Percentiles rank a stretch among this genome's conserved stretches.
phyloP scores from a whole-genome alignment of 1,140 invertebrate species.

The Tetramorium simillimum region DNA sequence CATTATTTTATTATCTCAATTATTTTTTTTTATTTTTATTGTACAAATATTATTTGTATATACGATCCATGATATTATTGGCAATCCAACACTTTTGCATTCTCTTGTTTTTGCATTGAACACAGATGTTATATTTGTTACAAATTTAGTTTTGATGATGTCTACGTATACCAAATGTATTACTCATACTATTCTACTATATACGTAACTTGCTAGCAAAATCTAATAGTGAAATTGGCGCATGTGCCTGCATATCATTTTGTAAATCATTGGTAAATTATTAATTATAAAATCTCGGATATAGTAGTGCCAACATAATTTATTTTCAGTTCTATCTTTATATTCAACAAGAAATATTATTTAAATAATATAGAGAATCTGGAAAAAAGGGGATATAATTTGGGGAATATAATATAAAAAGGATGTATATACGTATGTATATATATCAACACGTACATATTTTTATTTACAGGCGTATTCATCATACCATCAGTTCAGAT shows the following conservation, averaged over 20 bases:
- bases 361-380: neutral
- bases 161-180: constrained; percentile 23
- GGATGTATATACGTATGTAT: neutral
- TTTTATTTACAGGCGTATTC: constrained; percentile 87
- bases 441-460: neutral
- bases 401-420: neutral
- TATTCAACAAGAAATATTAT: neutral
- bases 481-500: constrained; percentile 89
- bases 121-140: constrained; percentile 3
- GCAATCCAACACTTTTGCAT: neutral
- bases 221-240: constrained; percentile 35
- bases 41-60: neutral
- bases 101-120: neutral
- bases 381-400: neutral
- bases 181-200: constrained; percentile 28
- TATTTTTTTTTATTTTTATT: neutral
- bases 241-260: neutral
- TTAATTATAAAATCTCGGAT: neutral
- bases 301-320: neutral
- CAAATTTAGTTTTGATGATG: constrained; percentile 52
- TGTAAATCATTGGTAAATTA: neutral
- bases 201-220: constrained; percentile 2
- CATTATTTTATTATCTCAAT: neutral
- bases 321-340: neutral
- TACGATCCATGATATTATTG: neutral